Evolutionary conservation across 2,797 vertebrate species (phyloP).

Genomic region (Cirrhinus molitorella): DNA sequence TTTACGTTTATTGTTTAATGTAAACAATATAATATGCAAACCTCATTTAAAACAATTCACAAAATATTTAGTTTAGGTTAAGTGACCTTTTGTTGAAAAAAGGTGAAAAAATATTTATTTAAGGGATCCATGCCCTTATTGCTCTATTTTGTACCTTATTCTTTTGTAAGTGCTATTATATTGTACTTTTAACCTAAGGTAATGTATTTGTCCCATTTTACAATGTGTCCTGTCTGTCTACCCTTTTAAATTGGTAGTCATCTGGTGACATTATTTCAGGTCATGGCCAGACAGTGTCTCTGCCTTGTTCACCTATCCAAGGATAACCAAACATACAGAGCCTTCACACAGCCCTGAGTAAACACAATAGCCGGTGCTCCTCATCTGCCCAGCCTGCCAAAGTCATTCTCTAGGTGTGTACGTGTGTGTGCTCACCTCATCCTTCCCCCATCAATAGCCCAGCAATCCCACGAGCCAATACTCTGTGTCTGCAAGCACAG

Average conservation of each 20-base stretch:
- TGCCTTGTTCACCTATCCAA: conserved; percentile 46
- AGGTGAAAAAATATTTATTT: background rate
- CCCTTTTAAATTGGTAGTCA: background rate
- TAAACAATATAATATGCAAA: background rate
- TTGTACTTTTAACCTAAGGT: background rate
- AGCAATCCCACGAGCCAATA: conserved; percentile 63
- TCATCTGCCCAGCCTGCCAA: conserved; percentile 32
- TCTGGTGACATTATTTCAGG: conserved; percentile 22
- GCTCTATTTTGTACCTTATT: background rate
- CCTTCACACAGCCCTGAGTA: conserved; percentile 58
- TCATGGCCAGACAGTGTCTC: conserved; percentile 38
- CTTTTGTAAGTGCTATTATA: background rate
- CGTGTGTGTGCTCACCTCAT: conserved; percentile 61
- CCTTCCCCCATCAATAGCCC: conserved; percentile 66
- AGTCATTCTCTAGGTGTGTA: conserved; percentile 34
- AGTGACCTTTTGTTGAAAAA: background rate
- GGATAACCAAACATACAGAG: conserved; percentile 53
- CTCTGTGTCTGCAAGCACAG: conserved; percentile 69
- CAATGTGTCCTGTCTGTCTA: background rate
- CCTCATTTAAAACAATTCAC: background rate
- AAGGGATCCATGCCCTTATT: background rate
- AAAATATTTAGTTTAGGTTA: background rate
- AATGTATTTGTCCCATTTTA: background rate
- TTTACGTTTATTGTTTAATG: background rate
- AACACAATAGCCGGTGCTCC: conserved; percentile 54